Conservation (phyloP, 2,888 invertebrate genomes). For the Nomada flava region DNA sequence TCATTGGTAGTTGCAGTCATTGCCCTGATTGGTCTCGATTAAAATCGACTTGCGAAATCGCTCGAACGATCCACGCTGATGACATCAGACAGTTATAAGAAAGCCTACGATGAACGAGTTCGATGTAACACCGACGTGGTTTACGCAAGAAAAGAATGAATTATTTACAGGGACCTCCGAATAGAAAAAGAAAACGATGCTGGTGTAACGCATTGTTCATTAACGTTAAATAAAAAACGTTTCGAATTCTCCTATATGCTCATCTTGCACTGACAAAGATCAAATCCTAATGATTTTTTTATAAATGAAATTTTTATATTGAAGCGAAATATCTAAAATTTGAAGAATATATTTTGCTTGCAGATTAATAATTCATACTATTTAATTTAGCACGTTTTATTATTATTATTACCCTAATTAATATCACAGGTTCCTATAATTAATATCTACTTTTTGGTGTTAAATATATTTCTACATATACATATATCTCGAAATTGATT, state of each 20-base stretch:
- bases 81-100: conserved; percentile 65
- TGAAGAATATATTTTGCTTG: no score
- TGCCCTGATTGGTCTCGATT: conserved; percentile 71
- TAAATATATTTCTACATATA: no score
- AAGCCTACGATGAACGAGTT: conserved; percentile 23
- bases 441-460: no score
- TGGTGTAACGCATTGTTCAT: not conserved
- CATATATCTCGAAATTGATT: no score
- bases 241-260: not conserved
- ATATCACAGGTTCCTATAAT: no score
- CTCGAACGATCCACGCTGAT: conserved; percentile 70
- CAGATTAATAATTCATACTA: no score
- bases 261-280: not conserved
- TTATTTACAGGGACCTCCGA: conserved; percentile 22
- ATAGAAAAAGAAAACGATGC: not conserved
- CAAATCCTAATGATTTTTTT: not conserved
- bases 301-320: no score
- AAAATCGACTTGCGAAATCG: conserved; percentile 77
- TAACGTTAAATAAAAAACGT: not conserved
- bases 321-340: no score
- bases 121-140: conserved; percentile 29
- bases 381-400: no score
- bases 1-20: conserved; percentile 37
- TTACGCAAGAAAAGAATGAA: conserved; percentile 28
- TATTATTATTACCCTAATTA: no score